These are phyloP conservation scores for Enteromius treurensis DNA, from an alignment of 2,797 vertebrate genomes.

Conservation along the genomic window DNA sequence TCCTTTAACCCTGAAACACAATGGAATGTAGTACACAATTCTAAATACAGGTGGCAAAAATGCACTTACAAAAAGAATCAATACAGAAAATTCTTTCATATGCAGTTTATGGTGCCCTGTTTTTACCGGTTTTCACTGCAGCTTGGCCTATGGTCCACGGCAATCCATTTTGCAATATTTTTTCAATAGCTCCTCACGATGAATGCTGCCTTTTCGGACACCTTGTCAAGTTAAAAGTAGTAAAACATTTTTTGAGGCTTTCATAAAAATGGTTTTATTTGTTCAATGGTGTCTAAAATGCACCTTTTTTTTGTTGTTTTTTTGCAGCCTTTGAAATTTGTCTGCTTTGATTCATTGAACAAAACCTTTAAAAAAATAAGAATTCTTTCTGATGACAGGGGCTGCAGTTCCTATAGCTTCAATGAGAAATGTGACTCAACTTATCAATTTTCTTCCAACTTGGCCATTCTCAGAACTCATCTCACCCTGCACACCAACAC, in stretches of 20 bases:
- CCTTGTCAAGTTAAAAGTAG: neutral
- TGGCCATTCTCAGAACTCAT: neutral
- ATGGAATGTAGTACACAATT: neutral
- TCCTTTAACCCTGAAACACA: neutral
- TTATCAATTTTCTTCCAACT: slow-evolving; percentile 31
- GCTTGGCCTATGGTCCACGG: neutral
- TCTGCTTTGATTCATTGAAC: slow-evolving; percentile 5
- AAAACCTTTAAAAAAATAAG: slow-evolving; percentile 1
- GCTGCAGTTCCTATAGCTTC: neutral
- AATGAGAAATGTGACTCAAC: neutral
- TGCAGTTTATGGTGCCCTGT: neutral
- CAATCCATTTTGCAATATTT: neutral
- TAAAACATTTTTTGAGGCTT: neutral
- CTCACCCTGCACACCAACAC: slow-evolving; percentile 24
- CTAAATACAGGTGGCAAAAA: neutral
- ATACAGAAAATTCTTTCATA: neutral
- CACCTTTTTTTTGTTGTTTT: neutral
- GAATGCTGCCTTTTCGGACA: neutral
- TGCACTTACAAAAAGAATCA: neutral
- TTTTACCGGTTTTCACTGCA: neutral
- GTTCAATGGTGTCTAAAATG: slow-evolving; percentile 2
- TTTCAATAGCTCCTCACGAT: neutral
- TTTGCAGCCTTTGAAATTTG: neutral
- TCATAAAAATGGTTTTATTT: neutral
- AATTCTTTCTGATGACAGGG: neutral